Base-by-base conservation (phyloP, 2,888 invertebrate genomes). In the Mesorhabditis belari region DNA sequence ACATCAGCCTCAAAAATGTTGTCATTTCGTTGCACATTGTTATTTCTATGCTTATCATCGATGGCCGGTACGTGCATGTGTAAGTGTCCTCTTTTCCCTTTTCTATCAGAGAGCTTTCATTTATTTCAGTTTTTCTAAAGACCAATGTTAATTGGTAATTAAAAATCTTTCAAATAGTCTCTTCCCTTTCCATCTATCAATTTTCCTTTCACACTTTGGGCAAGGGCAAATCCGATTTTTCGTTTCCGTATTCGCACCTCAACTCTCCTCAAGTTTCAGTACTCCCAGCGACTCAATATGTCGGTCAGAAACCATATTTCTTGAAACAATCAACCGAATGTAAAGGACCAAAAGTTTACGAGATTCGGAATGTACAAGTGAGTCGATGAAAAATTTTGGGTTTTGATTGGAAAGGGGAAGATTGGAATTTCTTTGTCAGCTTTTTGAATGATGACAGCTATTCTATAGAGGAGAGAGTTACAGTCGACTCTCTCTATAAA, bases 261-360 rank as follows among this genome's bases (percentile, higher is more conserved):
- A n/a, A n/a, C 44, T n/a, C 12, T 35, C n/a, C 44, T n/a, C 12
- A 17, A 17, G 12, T 60, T 70, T 50, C 62, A 77, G 77, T 69
- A 25, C 68, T 77, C 25, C 77, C 77, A 3, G 67, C 70, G 25
- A 67, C 73, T 4, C 74, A 75, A 58, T 70, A 66, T 35, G 72
- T 77, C 28, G 77, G 76, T 58, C 70, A 74, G 25, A 62, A 71
- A 49, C 73, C 76, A 12, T 77, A 73, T 59, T 56, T 76, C 57
- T 63, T 77, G 4, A 70, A 74, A 61, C 76, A 75, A 57, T 70
- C 68, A 56, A 75, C 73, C 61, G 77, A 77, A 60, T 77, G 77
- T 61, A 69, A 71, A 57, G 77, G 77, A n/a, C 70, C 69, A 53
- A 77, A 77, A 28, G 58, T 61, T 9, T 61, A 61, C 29, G 77